phyloP scores from a whole-genome alignment of 2,888 invertebrate species.

The Apamea monoglypha region DNA sequence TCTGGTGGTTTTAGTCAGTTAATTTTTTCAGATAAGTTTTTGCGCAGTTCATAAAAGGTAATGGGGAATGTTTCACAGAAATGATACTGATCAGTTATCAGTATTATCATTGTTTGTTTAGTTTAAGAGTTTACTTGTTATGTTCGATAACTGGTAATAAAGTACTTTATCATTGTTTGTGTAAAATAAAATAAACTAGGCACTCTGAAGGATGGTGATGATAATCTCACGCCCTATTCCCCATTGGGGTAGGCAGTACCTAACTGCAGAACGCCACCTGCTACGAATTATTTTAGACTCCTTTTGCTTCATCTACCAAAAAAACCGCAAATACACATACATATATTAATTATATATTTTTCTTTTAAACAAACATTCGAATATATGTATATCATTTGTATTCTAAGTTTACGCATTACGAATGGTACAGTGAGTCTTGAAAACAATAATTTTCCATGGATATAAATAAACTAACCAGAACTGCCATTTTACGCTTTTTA shows the following conservation, averaged over 20 bases:
- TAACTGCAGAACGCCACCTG: not conserved
- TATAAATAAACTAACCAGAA: conserved; percentile 53
- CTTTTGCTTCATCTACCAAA: not conserved
- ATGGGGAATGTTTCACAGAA: conserved; percentile 11
- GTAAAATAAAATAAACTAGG: not conserved
- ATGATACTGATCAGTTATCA: conserved; percentile 11
- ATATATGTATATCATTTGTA: not conserved
- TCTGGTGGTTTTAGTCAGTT: not conserved
- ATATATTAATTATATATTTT: not conserved
- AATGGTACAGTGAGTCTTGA: conserved; percentile 8
- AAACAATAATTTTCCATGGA: conserved; percentile 44
- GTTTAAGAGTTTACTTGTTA: conserved; percentile 7
- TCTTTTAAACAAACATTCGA: not conserved
- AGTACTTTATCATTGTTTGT: not conserved
- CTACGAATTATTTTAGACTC: not conserved
- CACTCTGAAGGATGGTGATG: not conserved
- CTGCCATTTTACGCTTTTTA: conserved; percentile 53
- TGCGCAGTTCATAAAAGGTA: conserved; percentile 12
- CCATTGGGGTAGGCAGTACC: not conserved
- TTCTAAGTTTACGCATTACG: not conserved
- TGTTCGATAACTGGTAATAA: not conserved
- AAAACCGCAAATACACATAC: not conserved
- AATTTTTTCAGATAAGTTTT: conserved; percentile 13
- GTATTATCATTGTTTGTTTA: conserved; percentile 20
- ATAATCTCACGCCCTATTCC: not conserved